Conservation (phyloP, 2,888 invertebrate species). For the Neuroscelio doddi region DNA sequence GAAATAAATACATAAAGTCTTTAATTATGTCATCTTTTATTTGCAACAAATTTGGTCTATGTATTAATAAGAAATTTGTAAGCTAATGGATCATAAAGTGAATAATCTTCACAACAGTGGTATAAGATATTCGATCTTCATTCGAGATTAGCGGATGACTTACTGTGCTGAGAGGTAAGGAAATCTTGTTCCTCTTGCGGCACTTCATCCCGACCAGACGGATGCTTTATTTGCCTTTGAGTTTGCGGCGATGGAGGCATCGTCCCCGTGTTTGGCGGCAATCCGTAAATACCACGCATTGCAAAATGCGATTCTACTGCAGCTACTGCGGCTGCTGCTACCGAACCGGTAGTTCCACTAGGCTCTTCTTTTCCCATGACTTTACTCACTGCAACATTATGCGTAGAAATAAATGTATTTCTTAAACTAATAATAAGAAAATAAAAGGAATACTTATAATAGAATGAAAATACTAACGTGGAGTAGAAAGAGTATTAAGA, state of each 20-base stretch:
- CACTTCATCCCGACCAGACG: constrained; percentile 59
- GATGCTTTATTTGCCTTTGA: constrained; percentile 67
- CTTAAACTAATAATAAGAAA: too few species aligned
- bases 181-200: constrained; percentile 78
- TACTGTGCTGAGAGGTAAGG: constrained; percentile 76
- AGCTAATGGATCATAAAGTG: too few species aligned
- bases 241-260: constrained; percentile 69
- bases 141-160: constrained; percentile 56
- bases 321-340: constrained; percentile 61
- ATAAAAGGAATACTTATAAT: constrained; percentile 1
- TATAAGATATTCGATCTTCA: background rate
- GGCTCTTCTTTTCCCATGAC: constrained; percentile 66
- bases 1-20: too few species aligned
- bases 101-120: too few species aligned
- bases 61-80: too few species aligned
- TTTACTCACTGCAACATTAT: constrained; percentile 60
- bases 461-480: constrained; percentile 57
- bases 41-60: too few species aligned
- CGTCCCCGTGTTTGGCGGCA: constrained; percentile 63
- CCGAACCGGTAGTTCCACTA: constrained; percentile 60
- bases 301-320: constrained; percentile 68
- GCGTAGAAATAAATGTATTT: too few species aligned
- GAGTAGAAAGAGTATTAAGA: constrained; percentile 73
- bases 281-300: constrained; percentile 67
- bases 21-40: too few species aligned